A percentile compares a stretch with the other conserved stretches of the same genome.
phyloP scores from a whole-genome alignment of 2,113 vertebrate species.

The Oenanthe oenanthe region DNA sequence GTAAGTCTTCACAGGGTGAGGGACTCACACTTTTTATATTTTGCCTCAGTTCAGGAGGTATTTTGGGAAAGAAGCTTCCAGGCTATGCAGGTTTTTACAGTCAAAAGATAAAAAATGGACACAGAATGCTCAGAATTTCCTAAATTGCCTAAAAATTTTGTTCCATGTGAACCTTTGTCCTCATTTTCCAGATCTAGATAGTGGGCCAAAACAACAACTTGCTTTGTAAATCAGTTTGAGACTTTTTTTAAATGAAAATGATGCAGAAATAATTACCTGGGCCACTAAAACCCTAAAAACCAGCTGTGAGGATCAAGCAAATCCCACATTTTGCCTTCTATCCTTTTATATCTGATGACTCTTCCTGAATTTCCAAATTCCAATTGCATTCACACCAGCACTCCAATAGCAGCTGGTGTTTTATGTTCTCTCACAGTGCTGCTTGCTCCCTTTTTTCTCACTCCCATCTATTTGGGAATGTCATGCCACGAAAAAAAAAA shows the following conservation, averaged over 20 bases:
- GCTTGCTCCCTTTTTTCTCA: background rate
- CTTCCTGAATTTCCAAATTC: background rate
- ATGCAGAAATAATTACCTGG: background rate
- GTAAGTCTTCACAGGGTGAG: background rate
- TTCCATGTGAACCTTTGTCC: background rate
- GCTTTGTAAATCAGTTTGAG: background rate
- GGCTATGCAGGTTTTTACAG: rapidly evolving
- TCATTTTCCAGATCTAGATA: background rate
- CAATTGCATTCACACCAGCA: background rate
- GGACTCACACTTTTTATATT: background rate
- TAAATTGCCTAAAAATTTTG: background rate
- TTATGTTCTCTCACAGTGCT: background rate
- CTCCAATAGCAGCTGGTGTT: background rate
- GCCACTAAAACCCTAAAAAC: background rate
- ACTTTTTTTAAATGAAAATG: background rate
- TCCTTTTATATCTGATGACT: background rate
- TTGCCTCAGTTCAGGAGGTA: background rate
- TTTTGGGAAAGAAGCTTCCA: background rate
- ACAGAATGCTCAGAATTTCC: background rate
- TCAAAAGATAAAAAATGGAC: background rate
- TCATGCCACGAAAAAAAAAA: background rate
- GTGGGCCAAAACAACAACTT: background rate
- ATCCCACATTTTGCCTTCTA: background rate
- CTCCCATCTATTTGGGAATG: background rate
- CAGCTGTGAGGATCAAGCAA: background rate